Evolutionary conservation across 2,113 vertebrate species (phyloP), one percentile per base, ranked within the genome.

Genomic region (Pycnonotus jocosus): DNA sequence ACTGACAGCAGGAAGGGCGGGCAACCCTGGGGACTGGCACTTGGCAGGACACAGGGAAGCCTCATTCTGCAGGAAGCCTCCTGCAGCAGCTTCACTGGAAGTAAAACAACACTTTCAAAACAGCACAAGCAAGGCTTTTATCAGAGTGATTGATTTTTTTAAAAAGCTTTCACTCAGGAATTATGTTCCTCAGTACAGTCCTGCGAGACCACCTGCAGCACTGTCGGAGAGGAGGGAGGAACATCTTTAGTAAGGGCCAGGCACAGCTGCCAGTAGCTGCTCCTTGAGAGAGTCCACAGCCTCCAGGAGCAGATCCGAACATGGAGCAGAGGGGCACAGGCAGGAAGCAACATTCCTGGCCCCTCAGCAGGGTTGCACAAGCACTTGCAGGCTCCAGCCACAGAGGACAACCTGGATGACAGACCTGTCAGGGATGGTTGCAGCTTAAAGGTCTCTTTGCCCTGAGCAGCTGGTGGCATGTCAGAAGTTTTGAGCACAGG

Each of bases 281-380:
- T 64, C 50, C 47, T 25, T 9, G 3, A 35, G n/a, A 68, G 21
- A 20, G n/a, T 58, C 16, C 0, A 12, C 1, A 11, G 44, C 11
- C 42, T 16, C 9, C 30, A 21, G 45, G 30, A 51, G 45, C 48
- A 42, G 33, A 17, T 37, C 28, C 62, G 48, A 35, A 35, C 4
- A 3, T 0, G 2, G 17, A 54, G 31, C 22, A 28, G 54, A 40
- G 20, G 28, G 35, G 11, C 42, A 42, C 25, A 42, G 42, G 8
- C 25, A 50, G 22, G 45, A 65, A 56, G 24, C 35, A 18, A 37
- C 45, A 7, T 21, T 30, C 40, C 44, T 42, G 23, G 12, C 21
- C 24, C 51, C 24, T 35, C 58, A 44, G 5, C 18, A 22, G 62
- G 20, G 37, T 31, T 53, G 13, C 4, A 3, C 16, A 16, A 37